Evolutionary conservation across 2,113 vertebrate genomes (phyloP).

Genomic region (Eulemur macaco): DNA sequence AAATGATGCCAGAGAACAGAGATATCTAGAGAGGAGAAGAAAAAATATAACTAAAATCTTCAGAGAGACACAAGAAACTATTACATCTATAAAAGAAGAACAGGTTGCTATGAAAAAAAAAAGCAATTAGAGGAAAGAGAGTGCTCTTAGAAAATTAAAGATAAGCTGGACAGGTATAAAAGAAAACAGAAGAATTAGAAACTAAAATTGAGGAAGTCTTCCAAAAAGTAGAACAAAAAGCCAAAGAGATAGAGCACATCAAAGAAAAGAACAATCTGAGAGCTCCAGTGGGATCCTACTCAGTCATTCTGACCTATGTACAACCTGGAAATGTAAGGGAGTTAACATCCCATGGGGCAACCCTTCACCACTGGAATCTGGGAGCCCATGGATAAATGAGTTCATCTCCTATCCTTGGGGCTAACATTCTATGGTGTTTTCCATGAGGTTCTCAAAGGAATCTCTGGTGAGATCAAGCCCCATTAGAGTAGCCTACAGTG

Average conservation of each 20-base stretch:
- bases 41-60: neutral
- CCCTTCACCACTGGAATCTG: neutral
- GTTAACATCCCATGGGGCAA: neutral
- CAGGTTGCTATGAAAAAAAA: neutral
- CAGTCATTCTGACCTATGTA: neutral
- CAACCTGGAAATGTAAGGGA: neutral
- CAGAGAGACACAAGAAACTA: neutral
- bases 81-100: slow-evolving; percentile 15
- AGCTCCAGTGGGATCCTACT: neutral
- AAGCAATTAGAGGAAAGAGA: neutral
- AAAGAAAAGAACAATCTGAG: neutral
- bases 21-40: neutral
- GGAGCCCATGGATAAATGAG: neutral
- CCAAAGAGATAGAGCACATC: neutral
- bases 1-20: neutral
- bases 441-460: neutral
- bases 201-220: neutral
- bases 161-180: neutral
- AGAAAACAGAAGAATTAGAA: neutral
- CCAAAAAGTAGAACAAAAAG: neutral
- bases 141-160: neutral
- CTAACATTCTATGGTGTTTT: neutral
- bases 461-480: neutral
- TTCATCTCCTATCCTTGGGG: neutral
- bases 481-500: neutral